These are phyloP conservation scores for Garra rufa DNA, from an alignment of 2,113 vertebrate species.

Conservation along the genomic window DNA sequence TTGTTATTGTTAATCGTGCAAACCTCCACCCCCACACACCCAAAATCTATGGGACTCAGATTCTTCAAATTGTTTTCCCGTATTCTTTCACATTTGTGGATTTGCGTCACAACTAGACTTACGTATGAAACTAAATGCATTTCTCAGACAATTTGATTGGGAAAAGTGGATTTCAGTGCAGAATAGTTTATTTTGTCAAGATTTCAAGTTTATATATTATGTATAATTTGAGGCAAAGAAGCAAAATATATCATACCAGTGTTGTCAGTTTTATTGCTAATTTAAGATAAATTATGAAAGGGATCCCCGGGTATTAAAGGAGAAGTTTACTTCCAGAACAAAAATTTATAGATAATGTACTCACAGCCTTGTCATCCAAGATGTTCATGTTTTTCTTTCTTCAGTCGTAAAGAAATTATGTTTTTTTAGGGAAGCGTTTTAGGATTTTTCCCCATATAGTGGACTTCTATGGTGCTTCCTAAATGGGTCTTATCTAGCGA, in stretches of 20 bases:
- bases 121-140: background rate
- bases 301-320: no score
- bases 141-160: background rate
- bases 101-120: background rate
- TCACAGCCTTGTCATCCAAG: no score
- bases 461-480: no score
- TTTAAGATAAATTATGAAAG: background rate
- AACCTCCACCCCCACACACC: background rate
- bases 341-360: no score
- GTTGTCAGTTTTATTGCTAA: background rate
- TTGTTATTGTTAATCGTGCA: conserved; percentile 54
- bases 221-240: background rate
- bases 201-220: no score
- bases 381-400: no score
- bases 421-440: no score
- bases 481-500: no score
- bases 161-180: background rate
- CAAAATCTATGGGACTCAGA: background rate
- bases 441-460: no score
- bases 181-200: background rate
- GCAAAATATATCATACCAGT: background rate
- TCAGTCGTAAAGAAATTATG: no score
- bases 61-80: conserved; percentile 21
- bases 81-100: background rate
- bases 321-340: no score